phyloP scores from a whole-genome alignment of 2,888 invertebrate genomes.

The Leucophenga montana region DNA sequence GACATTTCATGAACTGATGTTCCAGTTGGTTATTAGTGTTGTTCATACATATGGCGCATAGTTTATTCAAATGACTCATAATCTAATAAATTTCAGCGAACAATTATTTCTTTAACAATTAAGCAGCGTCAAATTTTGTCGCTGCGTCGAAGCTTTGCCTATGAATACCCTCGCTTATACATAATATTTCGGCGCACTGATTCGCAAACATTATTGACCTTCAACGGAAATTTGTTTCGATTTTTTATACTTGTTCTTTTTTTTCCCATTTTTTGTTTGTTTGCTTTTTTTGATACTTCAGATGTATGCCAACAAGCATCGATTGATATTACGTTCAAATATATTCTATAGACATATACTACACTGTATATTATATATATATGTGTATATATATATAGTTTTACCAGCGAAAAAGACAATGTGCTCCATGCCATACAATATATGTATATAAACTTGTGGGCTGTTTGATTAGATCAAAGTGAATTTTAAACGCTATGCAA shows the following conservation, averaged over 20 bases:
- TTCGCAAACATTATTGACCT: constrained; percentile 15
- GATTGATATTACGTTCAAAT: background rate
- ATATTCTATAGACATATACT: too few relatives aligned
- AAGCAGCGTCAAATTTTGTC: background rate
- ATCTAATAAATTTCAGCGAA: too few relatives aligned
- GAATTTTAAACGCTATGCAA: too few relatives aligned
- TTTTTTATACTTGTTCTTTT: background rate
- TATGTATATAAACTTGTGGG: too few relatives aligned
- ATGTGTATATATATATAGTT: too few relatives aligned
- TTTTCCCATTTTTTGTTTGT: background rate
- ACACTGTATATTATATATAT: too few relatives aligned
- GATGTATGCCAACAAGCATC: background rate
- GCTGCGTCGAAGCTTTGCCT: background rate
- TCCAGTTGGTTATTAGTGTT: too few relatives aligned
- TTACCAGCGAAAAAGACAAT: too few relatives aligned
- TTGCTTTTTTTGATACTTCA: background rate
- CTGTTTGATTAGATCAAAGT: too few relatives aligned
- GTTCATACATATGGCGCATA: background rate
- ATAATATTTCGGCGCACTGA: background rate
- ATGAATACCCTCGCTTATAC: background rate
- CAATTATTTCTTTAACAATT: too few relatives aligned
- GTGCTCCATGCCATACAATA: too few relatives aligned
- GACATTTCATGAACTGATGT: too few relatives aligned
- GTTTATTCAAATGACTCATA: constrained; percentile 5
- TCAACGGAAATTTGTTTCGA: background rate